Base-by-base conservation (phyloP, 2,888 invertebrate genomes). In the Chloroclysta siterata region DNA sequence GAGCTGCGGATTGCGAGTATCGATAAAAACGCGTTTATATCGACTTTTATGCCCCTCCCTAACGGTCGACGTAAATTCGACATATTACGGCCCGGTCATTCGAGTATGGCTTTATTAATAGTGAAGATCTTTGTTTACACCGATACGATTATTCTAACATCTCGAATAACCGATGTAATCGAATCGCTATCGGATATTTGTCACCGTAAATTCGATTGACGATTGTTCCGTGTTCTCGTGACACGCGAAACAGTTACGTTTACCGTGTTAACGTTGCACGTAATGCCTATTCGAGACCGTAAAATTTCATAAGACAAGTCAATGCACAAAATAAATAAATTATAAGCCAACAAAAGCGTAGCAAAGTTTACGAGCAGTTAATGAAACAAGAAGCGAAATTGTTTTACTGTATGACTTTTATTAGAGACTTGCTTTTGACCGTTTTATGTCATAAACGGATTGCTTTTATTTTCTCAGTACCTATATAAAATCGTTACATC, bases 1-100 rank as follows among this genome's bases (percentile, higher is more conserved):
- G 85, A 88, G 83, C 76, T 72, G 82, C 72, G 81, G 83, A 81
- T 77, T 81, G 81, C 78, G 66, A 69, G 80, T 82, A 80, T 85
- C 87, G 88, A 88, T 89, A 88, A 89, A 89, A 89, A 84, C 75
- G 75, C 75, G 71, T 82, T 84, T 80, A 82, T 83, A 85, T 85
- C 83, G 87, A 83, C 79, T 82, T 88, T 88, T 85, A 89, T 83
- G 81, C 77, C 72, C 74, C 63, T 63, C 76, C 75, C 82, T 85
- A 84, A 88, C 84, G 81, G 82, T 78, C 74, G 78, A 72, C 76
- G 85, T 89, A 89, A 89, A 89, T 87, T 87, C 75, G 75, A 82
- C 71, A 72, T 70, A 73, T 88, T 87, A 90, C 80, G 69, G 79
- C 74, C 72, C 72, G 68, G 75, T 81, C 80, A 69, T 68, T 68